Percentiles rank a stretch among this genome's conserved stretches.
phyloP scores from a whole-genome alignment of 2,113 vertebrate genomes.

The Oncorhynchus tshawytscha region DNA sequence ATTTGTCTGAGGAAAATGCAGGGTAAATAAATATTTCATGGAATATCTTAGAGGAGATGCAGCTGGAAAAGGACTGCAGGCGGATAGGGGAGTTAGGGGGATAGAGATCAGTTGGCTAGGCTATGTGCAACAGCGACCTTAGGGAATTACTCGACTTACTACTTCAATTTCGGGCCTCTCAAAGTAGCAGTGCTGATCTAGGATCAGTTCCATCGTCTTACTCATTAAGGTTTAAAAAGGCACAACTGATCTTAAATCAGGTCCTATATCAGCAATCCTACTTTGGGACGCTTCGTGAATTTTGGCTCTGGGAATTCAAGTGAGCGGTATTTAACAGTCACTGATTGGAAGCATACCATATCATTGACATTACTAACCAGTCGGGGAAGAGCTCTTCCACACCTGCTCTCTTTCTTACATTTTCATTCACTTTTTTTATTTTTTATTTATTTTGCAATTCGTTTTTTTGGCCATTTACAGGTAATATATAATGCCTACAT shows the following conservation, averaged over 20 bases:
- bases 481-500: conserved; percentile 42
- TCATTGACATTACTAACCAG: neutral
- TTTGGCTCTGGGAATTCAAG: no score
- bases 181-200: no score
- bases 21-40: conserved; percentile 59
- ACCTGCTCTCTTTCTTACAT: conserved; percentile 44
- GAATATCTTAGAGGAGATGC: conserved; percentile 35
- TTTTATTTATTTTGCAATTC: neutral
- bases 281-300: no score
- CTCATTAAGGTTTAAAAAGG: no score
- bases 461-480: conserved; percentile 25
- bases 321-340: no score
- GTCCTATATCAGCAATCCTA: no score
- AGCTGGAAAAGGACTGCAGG: conserved; percentile 14
- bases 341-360: no score
- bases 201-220: neutral
- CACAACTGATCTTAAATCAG: no score
- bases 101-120: conserved; percentile 39
- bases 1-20: conserved; percentile 32
- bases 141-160: conserved; percentile 42
- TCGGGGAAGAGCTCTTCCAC: conserved; percentile 23
- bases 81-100: neutral
- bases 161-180: no score
- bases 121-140: neutral
- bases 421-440: neutral